These are phyloP conservation scores for Rhodinocichla rosea DNA, from an alignment of 2,113 vertebrate species.

Conservation along the genomic window DNA sequence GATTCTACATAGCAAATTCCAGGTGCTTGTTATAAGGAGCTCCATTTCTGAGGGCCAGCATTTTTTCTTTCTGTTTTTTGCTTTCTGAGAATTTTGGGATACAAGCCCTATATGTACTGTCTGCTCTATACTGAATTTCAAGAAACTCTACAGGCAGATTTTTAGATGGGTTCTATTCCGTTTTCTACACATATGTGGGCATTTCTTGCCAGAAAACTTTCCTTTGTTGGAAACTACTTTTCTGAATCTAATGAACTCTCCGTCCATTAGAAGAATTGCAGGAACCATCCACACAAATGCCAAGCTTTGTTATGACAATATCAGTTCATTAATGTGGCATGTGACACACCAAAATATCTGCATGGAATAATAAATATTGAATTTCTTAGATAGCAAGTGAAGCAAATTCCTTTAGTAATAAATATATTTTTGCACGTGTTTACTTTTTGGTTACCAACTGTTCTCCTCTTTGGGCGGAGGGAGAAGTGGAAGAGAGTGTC, in stretches of 20 bases:
- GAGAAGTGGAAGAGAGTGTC: background rate
- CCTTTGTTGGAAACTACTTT: background rate
- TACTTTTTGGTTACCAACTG: constrained; percentile 23
- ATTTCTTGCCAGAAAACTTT: background rate
- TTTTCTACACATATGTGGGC: background rate
- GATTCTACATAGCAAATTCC: background rate
- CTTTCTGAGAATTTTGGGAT: background rate
- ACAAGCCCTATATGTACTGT: background rate
- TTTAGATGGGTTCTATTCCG: background rate
- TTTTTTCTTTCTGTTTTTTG: background rate
- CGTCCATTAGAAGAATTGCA: background rate
- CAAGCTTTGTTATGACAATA: background rate
- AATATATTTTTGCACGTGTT: constrained; percentile 6
- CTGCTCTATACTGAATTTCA: background rate
- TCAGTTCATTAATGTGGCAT: background rate
- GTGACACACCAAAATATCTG: background rate
- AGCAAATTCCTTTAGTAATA: constrained; percentile 10
- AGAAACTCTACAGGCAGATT: background rate
- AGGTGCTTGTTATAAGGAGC: background rate
- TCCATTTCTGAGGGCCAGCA: background rate
- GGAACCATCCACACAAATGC: background rate
- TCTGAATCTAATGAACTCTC: background rate
- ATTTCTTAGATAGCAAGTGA: background rate
- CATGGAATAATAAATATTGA: background rate
- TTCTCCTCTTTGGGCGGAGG: background rate